These are phyloP conservation scores for Etheostoma nigrum DNA, from an alignment of 2,797 vertebrate genomes.

Conservation along the genomic window DNA sequence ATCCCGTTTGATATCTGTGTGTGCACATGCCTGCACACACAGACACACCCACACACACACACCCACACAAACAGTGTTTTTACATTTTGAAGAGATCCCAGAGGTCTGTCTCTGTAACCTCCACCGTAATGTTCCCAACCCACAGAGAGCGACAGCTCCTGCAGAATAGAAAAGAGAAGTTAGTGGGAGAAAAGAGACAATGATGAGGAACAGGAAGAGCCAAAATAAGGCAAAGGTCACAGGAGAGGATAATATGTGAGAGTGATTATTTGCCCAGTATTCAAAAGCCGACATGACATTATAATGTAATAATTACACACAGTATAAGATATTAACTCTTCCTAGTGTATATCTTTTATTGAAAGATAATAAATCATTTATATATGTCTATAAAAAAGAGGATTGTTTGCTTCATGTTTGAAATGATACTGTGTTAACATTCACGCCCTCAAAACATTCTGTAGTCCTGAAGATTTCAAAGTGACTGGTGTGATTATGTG, in stretches of 20 bases:
- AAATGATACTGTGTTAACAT: not conserved
- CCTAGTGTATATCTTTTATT: not conserved
- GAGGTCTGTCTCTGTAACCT: constrained; percentile 82
- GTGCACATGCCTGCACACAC: too few relatives aligned
- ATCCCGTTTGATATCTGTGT: too few relatives aligned
- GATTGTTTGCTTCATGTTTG: not conserved
- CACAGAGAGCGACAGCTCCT: constrained; percentile 82
- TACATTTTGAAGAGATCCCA: constrained; percentile 83
- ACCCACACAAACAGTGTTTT: constrained; percentile 8
- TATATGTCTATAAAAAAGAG: not conserved
- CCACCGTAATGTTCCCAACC: constrained; percentile 83
- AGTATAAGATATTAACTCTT: too few relatives aligned
- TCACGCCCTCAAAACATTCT: not conserved
- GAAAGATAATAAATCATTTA: not conserved
- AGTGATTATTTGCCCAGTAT: not conserved
- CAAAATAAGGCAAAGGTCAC: not conserved
- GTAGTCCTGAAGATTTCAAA: not conserved
- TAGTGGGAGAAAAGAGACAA: not conserved
- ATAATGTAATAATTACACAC: not conserved
- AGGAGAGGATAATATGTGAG: not conserved
- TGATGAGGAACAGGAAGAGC: not conserved
- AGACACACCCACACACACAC: not conserved
- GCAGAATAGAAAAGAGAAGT: not conserved
- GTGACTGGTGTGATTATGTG: not conserved
- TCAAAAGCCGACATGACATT: not conserved